Percentiles rank a stretch among this genome's conserved stretches.
Conservation (phyloP, 2,797 vertebrate species). For the Scarus forsteni region DNA sequence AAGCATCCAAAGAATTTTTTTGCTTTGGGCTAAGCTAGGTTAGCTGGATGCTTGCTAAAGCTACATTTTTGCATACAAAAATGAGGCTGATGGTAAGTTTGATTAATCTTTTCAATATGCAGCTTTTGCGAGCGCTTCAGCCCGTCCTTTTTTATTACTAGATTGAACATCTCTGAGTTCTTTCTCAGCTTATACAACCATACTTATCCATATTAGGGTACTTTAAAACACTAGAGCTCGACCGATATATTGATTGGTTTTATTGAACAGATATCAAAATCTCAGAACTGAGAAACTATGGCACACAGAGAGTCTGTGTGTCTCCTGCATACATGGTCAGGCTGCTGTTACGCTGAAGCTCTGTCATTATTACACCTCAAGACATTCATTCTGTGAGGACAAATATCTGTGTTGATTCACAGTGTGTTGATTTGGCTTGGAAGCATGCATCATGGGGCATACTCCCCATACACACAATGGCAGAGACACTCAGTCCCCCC, state of each 20-base stretch:
- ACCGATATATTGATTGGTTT: not conserved
- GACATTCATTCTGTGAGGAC: too few relatives aligned
- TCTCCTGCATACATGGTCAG: too few relatives aligned
- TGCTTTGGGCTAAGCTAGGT: slow-evolving; percentile 6
- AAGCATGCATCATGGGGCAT: too few relatives aligned
- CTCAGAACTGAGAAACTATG: too few relatives aligned
- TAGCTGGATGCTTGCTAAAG: not conserved
- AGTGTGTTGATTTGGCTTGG: too few relatives aligned
- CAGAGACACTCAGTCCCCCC: too few relatives aligned
- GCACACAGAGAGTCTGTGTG: too few relatives aligned
- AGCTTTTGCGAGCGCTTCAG: slow-evolving; percentile 14
- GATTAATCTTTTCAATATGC: not conserved
- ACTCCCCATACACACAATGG: too few relatives aligned
- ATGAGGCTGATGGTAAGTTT: not conserved
- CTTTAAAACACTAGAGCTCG: not conserved
- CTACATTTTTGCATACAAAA: not conserved
- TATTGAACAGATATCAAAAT: not conserved
- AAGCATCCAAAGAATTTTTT: not conserved
- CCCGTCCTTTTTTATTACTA: slow-evolving; percentile 42
- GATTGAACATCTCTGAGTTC: slow-evolving; percentile 47
- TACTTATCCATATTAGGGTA: slow-evolving; percentile 8
- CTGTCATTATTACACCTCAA: too few relatives aligned
- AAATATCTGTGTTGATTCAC: too few relatives aligned
- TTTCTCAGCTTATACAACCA: slow-evolving; percentile 17
- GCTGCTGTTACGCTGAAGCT: too few relatives aligned